phyloP scores from a whole-genome alignment of 2,113 vertebrate species.

The Calonectris borealis region DNA sequence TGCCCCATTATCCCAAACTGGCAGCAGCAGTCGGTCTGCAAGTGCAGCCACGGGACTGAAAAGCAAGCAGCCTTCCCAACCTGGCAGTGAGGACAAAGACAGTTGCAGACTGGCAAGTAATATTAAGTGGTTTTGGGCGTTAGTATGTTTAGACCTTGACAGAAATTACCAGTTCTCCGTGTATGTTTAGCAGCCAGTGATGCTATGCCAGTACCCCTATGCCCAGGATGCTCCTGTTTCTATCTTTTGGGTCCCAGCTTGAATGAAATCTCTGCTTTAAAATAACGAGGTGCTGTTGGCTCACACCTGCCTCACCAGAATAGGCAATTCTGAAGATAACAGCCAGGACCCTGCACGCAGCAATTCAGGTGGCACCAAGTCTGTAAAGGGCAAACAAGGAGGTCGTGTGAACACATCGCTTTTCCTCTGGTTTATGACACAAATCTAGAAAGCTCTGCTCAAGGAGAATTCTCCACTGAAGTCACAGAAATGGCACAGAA shows the following conservation, averaged over 20 bases:
- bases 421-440: neutral
- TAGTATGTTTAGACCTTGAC: neutral
- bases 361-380: neutral
- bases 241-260: neutral
- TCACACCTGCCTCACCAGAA: neutral
- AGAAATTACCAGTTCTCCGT: neutral
- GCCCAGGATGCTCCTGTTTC: rapidly evolving
- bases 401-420: neutral
- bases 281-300: rapidly evolving
- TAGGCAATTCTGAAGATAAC: neutral
- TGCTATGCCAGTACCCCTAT: rapidly evolving
- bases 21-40: neutral
- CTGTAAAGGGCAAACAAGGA: neutral
- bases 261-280: neutral
- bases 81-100: neutral
- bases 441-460: neutral
- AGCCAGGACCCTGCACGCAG: neutral
- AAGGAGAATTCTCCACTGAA: neutral
- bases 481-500: neutral
- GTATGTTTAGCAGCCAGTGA: neutral
- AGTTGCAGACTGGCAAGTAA: neutral
- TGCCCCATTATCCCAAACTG: neutral
- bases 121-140: rapidly evolving
- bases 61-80: neutral
- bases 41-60: neutral